phyloP scores from a whole-genome alignment of 2,888 invertebrate genomes.

The Caenorhabditis zanzibari region DNA sequence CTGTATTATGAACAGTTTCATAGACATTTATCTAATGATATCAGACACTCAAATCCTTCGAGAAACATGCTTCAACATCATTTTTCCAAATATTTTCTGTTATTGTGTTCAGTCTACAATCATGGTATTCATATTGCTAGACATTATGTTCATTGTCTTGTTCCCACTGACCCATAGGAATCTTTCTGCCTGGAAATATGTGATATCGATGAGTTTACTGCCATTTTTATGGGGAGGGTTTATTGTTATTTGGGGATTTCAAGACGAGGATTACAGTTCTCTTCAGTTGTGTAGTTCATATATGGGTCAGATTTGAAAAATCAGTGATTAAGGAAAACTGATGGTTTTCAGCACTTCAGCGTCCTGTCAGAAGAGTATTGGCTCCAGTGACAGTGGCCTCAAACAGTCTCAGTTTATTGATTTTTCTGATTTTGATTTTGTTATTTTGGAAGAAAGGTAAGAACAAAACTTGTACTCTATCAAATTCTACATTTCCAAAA shows the following conservation, averaged over 20 bases:
- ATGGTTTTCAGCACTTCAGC: constrained; percentile 31
- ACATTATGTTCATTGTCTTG: constrained; percentile 26
- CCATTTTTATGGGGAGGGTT: constrained; percentile 17
- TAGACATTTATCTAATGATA: constrained; percentile 46
- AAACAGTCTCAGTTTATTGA: constrained; percentile 1
- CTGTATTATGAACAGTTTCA: constrained; percentile 44
- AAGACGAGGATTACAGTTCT: background rate
- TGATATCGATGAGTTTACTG: constrained; percentile 8
- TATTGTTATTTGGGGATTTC: constrained; percentile 33
- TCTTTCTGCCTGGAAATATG: constrained; percentile 27
- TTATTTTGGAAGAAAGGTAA: constrained; percentile 35
- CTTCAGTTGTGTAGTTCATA: constrained; percentile 4
- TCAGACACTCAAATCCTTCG: constrained; percentile 32
- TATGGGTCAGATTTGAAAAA: background rate
- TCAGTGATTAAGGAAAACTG: background rate
- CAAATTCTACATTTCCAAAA: background rate
- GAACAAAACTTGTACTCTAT: background rate
- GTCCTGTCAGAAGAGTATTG: constrained; percentile 1
- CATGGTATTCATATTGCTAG: constrained; percentile 46
- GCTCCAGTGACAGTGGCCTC: constrained; percentile 5
- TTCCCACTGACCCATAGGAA: constrained; percentile 35
- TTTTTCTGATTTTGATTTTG: constrained; percentile 12
- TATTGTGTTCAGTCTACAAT: constrained; percentile 46
- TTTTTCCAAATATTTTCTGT: constrained; percentile 24
- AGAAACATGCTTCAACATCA: constrained; percentile 28